Evolutionary conservation across 2,888 invertebrate species (phyloP), one percentile per base, ranked within the genome.

Genomic region (Microctonus hyperodae): DNA sequence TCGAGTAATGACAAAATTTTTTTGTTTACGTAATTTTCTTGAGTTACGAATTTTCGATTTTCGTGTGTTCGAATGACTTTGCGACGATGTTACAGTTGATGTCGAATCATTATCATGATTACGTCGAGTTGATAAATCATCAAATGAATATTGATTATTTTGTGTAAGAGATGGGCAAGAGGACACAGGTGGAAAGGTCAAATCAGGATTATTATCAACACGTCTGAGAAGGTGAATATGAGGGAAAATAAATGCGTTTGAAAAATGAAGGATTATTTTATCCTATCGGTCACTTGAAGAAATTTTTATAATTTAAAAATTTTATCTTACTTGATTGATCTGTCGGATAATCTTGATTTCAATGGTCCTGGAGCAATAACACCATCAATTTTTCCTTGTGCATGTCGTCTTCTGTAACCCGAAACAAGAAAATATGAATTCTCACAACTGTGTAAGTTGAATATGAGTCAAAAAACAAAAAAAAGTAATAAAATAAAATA

Each of bases 341-440:
- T 78, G 68, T 82, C 82, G 28, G 73, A 69, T 6, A 74, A 72
- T 35, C 81, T 73, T 0, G 79, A 78, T 64, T 81, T 81, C 63
- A 79, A 71, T 3, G 81, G 78, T 4, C 77, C 78, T 9, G 69
- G 64, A 5, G 76, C 67, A n/a, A 62, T 60, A 31, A 67, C 69
- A 22, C 62, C 57, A n/a, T 67, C 67, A 22, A 75, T 78, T 62
- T 74, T 79, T 51, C 51, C 70, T 25, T 75, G 76, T 16, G 71
- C 76, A 16, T 72, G 64, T 11, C 78, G 77, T 67, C 74, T 77
- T 1, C 81, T 81, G 71, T 9, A 74, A 76, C 31, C 35, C 25
- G 57, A 56, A 44, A 23, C 53, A 31, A 57, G 53, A 31, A 57
- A 25, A 55, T 9, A 23, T 48, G 6, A 44, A 51, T 28, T 13